Evolutionary conservation across 2,113 vertebrate genomes (phyloP), one percentile per base, ranked within the genome.

Genomic region (Antechinus flavipes): DNA sequence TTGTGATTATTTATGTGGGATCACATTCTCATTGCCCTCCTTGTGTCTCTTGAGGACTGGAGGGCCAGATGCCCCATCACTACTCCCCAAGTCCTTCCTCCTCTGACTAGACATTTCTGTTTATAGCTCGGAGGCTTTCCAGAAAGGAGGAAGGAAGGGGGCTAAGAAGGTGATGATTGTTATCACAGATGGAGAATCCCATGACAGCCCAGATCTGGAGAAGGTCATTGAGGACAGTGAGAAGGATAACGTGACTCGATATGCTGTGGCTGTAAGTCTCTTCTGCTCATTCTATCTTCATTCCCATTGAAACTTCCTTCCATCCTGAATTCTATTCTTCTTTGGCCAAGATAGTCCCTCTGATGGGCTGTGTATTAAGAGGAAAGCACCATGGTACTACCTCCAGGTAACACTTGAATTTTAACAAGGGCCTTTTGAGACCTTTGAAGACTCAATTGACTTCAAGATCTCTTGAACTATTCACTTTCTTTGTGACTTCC

Each of bases 161-260:
- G 99, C 99, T 93, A 99, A 99, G 98, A 99, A 99, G 93, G 99
- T 99, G 96, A 99, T 99, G 99, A 99, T 99, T 25, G 99, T 99
- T 89, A 99, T 99, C 98, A 99, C 99, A 4, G 99, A 99, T 0
- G 99, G 99, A 56, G 99, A 99, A 94, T 99, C 99, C 19, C 99
- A 99, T 0, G 99, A 99, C 98, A 99, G 99, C 98, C 99, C 99
- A 0, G 99, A 99, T 97, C 99, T 99, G 93, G 97, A 99, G 97
- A 98, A 98, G 97, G 99, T 99, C 10, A 99, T 99, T 12, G 98
- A 98, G 91, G 98, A 99, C 96, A 99, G 99, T 11, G 99, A 99
- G 98, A 98, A 96, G 94, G 99, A 99, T 97, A 99, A 99, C 2
- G 99, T 99, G 98, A 99, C 99, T 96, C 98, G 99, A 98, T 99